Conservation (phyloP, 2,888 invertebrate genomes). For the Orthosia gracilis region DNA sequence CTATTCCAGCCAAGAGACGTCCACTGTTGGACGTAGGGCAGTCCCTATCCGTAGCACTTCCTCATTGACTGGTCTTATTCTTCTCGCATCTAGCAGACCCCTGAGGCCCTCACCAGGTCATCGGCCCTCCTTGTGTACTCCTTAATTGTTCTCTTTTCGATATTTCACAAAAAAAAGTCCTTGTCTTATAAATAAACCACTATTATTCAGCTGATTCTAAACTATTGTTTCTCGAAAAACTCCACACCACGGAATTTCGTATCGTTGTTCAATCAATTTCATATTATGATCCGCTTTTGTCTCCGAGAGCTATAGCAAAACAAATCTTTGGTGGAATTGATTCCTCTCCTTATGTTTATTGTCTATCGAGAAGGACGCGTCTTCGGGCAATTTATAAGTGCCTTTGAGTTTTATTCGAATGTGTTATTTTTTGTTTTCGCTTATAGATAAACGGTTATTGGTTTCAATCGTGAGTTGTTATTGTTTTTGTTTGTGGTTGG, state of each 20-base stretch:
- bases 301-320: conserved; percentile 57
- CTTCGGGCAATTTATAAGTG: conserved; percentile 49
- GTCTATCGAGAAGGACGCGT: conserved; percentile 42
- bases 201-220: conserved; percentile 20
- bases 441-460: conserved; percentile 34
- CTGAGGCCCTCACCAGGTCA: not conserved
- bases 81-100: no score
- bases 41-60: no score
- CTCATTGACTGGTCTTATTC: no score
- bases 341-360: conserved; percentile 61
- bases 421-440: conserved; percentile 22
- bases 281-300: conserved; percentile 51
- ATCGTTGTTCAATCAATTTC: conserved; percentile 58
- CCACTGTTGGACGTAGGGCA: no score
- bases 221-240: conserved; percentile 8
- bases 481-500: conserved; percentile 18
- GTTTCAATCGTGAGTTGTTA: conserved; percentile 19
- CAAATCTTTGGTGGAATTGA: conserved; percentile 63
- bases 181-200: not conserved
- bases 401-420: conserved; percentile 37
- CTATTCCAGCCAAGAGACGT: no score
- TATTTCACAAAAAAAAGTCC: not conserved
- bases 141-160: not conserved
- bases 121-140: no score
- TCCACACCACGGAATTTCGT: conserved; percentile 12